Evolutionary conservation across 2,113 vertebrate species (phyloP).

Genomic region (Taurulus bubalis): DNA sequence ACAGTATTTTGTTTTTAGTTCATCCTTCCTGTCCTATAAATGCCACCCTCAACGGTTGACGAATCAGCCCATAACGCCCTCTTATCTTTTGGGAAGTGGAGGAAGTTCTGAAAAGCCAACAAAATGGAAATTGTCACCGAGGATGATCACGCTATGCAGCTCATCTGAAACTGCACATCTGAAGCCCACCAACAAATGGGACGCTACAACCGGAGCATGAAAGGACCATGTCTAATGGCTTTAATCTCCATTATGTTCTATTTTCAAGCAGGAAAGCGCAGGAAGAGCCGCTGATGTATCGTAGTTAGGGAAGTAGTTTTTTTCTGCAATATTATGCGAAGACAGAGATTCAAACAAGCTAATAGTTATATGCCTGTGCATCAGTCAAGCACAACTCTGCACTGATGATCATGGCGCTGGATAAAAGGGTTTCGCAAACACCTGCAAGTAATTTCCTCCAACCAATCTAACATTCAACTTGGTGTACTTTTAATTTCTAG

Average conservation of each 20-base stretch:
- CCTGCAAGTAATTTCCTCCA: neutral
- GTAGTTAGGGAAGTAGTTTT: neutral
- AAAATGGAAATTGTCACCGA: neutral
- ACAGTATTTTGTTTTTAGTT: constrained; percentile 1
- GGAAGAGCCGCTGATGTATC: neutral
- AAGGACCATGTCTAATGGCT: neutral
- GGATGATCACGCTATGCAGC: neutral
- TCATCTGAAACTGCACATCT: neutral
- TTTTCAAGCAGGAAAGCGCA: neutral
- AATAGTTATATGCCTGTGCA: neutral
- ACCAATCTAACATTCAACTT: neutral
- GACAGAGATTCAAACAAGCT: neutral
- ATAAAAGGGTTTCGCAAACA: neutral
- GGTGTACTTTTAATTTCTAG: neutral
- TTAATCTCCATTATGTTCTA: neutral
- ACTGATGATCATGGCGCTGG: neutral
- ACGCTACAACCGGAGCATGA: neutral
- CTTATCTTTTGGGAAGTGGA: constrained; percentile 7
- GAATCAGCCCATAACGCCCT: constrained; percentile 5
- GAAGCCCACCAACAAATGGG: neutral
- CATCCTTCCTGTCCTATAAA: constrained; percentile 4
- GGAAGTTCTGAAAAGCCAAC: neutral
- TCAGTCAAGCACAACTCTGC: neutral
- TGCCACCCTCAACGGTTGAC: neutral
- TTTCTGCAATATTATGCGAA: neutral